Evolutionary conservation across 2,888 invertebrate species (phyloP), one percentile per base, ranked within the genome.

Genomic region (Parnassius glacialis): DNA sequence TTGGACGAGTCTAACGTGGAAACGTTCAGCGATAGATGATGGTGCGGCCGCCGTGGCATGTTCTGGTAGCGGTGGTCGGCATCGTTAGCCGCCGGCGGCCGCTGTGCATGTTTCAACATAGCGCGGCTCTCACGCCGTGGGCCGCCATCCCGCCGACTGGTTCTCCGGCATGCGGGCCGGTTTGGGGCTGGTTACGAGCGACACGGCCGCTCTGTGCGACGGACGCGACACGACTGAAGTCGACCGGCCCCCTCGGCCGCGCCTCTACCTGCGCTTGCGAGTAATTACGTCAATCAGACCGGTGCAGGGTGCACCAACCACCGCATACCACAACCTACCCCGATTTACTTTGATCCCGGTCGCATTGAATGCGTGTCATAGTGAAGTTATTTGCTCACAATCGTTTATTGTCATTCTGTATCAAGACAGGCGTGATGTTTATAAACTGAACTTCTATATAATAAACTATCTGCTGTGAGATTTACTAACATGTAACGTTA

Each of bases 41-140:
- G 92, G 84, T 90, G 92, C 87, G 91, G 91, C 87, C 92, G 91
- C 86, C 92, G 90, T 81, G 92, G 92, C 87, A 91, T 91, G 80
- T 92, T 92, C 80, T 92, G 92, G 84, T 92, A 92, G 73, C 92
- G 89, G 79, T 87, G 90, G 76, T 93, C 92, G 78, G 84, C 89
- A 88, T 89, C 90, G 81, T 81, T 87, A 71, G 87, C 88, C 87
- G 89, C 85, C 80, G 90, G 88, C 89, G 90, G 90, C 90, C 90
- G 90, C 90, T 92, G 92, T 83, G 95, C 94, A 92, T 95, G 95
- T 90, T 95, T 95, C 93, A 95, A 93, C 95, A 95, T 95, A 86
- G 82, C 88, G 85, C 76, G 75, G 77, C 80, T 82, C 83, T 84
- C 81, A 83, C 84, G 79, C 84, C 79, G 79, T 74, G 74, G 79